A percentile compares a stretch with the other conserved stretches of the same genome.
phyloP scores from a whole-genome alignment of 2,113 vertebrate genomes.

The Ammodramus savannarum region DNA sequence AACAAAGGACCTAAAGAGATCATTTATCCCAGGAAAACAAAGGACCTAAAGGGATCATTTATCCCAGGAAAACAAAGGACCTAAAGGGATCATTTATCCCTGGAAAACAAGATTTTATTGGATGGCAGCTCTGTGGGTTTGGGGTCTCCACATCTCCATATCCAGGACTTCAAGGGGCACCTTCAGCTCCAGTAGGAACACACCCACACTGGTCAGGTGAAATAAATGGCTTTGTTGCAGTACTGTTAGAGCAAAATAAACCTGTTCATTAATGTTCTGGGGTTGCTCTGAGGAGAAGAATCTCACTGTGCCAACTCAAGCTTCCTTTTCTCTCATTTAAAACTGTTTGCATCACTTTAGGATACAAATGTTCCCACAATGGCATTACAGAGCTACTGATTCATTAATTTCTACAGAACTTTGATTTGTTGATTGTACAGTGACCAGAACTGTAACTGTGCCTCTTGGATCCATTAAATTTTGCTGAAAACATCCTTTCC shows the following conservation, averaged over 20 bases:
- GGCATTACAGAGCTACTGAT: neutral
- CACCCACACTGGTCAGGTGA: neutral
- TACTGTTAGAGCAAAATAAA: neutral
- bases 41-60: neutral
- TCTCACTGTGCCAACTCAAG: neutral
- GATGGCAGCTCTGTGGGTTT: neutral
- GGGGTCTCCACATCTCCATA: neutral
- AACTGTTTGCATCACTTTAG: neutral
- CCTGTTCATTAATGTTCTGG: neutral
- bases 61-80: neutral
- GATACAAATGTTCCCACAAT: neutral
- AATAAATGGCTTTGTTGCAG: neutral
- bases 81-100: neutral
- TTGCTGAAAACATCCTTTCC: neutral
- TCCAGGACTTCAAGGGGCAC: neutral
- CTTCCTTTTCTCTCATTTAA: neutral
- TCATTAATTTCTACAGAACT: neutral
- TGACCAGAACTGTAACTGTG: neutral
- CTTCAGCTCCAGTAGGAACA: neutral
- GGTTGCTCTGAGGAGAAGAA: neutral
- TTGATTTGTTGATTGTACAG: neutral
- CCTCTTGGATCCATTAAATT: neutral
- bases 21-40: too few species aligned
- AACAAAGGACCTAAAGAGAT: neutral
- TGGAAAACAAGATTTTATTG: neutral